phyloP scores from a whole-genome alignment of 2,113 vertebrate species.

The Empidonax alnorum region DNA sequence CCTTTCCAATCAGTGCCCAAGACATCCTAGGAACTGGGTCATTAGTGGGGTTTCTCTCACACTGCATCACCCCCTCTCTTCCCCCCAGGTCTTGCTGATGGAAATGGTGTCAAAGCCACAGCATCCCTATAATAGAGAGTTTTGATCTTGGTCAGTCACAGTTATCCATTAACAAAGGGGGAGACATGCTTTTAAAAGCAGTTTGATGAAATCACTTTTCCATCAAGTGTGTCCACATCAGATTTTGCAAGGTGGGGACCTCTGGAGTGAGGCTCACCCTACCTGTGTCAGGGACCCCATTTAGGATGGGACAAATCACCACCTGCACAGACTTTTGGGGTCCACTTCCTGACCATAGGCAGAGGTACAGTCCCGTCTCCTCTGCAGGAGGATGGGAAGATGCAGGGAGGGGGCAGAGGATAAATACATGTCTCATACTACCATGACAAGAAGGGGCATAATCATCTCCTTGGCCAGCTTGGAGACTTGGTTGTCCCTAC shows the following conservation, averaged over 20 bases:
- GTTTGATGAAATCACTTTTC: background rate
- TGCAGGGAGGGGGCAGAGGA: background rate
- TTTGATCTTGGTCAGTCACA: background rate
- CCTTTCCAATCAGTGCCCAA: background rate
- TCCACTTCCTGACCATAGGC: background rate
- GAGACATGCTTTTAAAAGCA: background rate
- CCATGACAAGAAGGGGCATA: background rate
- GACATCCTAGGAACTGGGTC: background rate
- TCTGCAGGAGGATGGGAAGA: background rate
- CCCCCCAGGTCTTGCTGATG: background rate
- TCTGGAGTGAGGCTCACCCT: background rate
- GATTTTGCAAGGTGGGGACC: background rate
- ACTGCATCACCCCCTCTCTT: background rate
- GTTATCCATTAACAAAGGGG: background rate
- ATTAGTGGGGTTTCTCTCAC: background rate
- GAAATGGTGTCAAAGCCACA: background rate
- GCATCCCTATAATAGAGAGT: background rate
- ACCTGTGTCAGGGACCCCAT: background rate
- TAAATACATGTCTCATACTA: background rate
- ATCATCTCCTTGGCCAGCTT: background rate
- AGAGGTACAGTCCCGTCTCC: background rate
- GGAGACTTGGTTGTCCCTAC: background rate
- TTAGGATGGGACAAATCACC: background rate
- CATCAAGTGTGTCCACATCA: background rate
- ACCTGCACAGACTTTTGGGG: background rate